Evolutionary conservation across 2,113 vertebrate species (phyloP).

Genomic region (Sceloporus tristichus): DNA sequence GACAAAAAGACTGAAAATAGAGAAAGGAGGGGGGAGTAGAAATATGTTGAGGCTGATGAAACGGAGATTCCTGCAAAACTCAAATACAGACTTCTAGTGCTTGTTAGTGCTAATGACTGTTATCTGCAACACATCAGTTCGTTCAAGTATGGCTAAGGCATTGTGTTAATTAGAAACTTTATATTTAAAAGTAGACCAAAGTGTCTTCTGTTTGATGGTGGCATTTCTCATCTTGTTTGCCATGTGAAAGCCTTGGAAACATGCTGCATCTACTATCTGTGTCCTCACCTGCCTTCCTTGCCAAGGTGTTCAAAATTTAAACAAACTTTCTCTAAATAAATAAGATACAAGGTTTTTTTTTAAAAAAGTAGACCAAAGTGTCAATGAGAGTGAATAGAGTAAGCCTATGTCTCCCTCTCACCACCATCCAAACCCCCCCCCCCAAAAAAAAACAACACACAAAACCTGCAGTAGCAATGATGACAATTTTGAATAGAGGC

Average conservation of each 20-base stretch:
- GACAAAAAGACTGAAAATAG: not conserved
- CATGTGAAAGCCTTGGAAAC: conserved; percentile 73
- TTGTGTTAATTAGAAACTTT: not conserved
- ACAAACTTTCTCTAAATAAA: conserved; percentile 68
- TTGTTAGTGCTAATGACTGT: not conserved
- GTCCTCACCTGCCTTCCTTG: conserved; percentile 55
- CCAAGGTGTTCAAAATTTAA: conserved; percentile 48
- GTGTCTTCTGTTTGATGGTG: conserved; percentile 88
- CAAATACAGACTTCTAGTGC: not conserved
- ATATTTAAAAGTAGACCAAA: too few species aligned
- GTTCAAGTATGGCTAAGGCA: conserved; percentile 7
- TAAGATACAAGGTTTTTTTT: conserved; percentile 11
- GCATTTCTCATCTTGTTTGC: conserved; percentile 87
- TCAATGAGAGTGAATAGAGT: accelerated
- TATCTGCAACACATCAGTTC: conserved; percentile 4
- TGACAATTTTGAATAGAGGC: not conserved
- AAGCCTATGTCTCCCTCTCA: not conserved
- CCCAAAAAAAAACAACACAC: too few species aligned
- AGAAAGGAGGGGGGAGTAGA: accelerated
- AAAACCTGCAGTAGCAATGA: conserved; percentile 22
- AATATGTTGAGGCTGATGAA: not conserved
- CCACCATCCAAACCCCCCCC: not conserved
- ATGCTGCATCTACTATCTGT: conserved; percentile 41
- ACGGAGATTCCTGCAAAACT: accelerated
- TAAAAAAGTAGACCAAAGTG: conserved; percentile 26